Conservation (phyloP, 2,797 vertebrate species). For the Sebastes steindachneri region DNA sequence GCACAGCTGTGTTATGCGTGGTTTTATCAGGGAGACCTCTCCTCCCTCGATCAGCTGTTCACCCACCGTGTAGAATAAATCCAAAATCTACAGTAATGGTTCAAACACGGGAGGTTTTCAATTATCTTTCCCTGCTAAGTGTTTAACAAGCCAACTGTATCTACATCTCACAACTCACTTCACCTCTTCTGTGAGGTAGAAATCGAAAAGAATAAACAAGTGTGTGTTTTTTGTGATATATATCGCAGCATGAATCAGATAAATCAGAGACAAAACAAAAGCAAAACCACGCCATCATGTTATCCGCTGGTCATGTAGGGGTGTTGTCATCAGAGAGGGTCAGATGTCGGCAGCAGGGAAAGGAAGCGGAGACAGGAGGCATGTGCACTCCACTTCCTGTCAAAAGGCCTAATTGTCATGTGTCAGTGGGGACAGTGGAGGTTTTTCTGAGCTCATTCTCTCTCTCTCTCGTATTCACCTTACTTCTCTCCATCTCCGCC, state of each 20-base stretch:
- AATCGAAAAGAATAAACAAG: background rate
- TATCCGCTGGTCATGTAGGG: background rate
- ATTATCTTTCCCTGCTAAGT: conserved; percentile 15
- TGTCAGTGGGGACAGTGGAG: conserved; percentile 35
- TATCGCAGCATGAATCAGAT: background rate
- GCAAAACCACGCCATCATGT: background rate
- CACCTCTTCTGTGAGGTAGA: background rate
- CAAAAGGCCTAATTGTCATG: conserved; percentile 59
- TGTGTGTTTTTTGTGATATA: background rate
- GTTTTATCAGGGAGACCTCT: conserved; percentile 45
- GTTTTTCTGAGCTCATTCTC: conserved; percentile 19
- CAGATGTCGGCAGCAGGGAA: conserved; percentile 40
- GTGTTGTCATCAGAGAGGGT: conserved; percentile 40
- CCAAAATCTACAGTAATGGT: conserved; percentile 29
- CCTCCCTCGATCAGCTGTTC: conserved; percentile 64
- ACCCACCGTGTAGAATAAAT: conserved; percentile 39
- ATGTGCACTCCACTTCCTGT: conserved; percentile 67
- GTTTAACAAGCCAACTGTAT: background rate
- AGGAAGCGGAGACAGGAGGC: conserved; percentile 71
- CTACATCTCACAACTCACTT: background rate
- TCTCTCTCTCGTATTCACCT: conserved; percentile 24
- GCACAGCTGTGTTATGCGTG: conserved; percentile 65
- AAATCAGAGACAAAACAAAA: background rate
- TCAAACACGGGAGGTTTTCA: conserved; percentile 28
- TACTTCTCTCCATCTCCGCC: background rate